Evolutionary conservation across 2,888 invertebrate species (phyloP), one percentile per base, ranked within the genome.

Genomic region (Fragum fragum): DNA sequence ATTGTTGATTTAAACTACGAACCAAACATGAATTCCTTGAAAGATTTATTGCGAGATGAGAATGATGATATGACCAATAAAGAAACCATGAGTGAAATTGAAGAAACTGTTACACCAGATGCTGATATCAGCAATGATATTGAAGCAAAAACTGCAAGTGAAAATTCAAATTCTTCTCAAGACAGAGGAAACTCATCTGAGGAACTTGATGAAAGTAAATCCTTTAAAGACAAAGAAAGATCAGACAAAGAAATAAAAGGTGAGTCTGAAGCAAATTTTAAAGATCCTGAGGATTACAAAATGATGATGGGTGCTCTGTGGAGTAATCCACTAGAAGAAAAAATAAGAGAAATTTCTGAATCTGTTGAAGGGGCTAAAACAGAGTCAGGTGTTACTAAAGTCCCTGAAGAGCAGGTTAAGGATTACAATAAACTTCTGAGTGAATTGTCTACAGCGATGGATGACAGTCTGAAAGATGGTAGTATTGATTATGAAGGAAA

Each of bases 341-440:
- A n/a, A n/a, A 61, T 61, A n/a, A 61, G 32, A 32, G 11, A 61
- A 61, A 61, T 61, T 6, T 32, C 61, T 18, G 61, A 61, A 29
- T 5, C 18, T 5, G 29, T 18, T 2, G 29, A 32, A 32, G 18
- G 1, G 6, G 29, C 61, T 32, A 29, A 29, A 32, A 11, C n/a
- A 18, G 57, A 5, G 14, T 26, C 26, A 26, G 26, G 9, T 6
- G 14, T n/a, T n/a, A 26, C 23, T 26, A 14, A 28, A 28, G 36
- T 16, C 5, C n/a, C 18, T 5, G 36, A 63, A 16, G 32, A 32
- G 0, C 66, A 66, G 36, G 14, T 66, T 14, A 42, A 21, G 21
- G 66, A 66, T 23, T 66, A 66, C 26, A 42, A n/a, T 14, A 66
- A 42, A 66, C 66, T 66, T 16, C 29, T 42, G 21, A 42, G 21